Conservation (phyloP, 1,140 invertebrate species). For the Adoxophyes honmai region DNA sequence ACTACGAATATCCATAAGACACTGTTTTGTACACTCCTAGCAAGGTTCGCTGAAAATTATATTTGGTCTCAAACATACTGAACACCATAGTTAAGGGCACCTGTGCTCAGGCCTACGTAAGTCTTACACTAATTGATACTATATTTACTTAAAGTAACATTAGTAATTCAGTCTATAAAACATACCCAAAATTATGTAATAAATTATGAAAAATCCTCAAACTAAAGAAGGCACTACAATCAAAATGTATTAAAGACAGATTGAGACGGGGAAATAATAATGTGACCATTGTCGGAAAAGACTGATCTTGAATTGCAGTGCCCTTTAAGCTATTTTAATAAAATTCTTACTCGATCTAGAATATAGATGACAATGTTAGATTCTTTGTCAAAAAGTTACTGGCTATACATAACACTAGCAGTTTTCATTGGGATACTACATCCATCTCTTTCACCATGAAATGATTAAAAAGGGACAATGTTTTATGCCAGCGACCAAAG, state of each 20-base stretch:
- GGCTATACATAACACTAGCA: too few species aligned
- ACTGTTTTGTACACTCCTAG: neutral
- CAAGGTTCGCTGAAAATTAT: neutral
- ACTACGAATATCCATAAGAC: neutral
- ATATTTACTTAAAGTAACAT: constrained; percentile 6
- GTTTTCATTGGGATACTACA: too few species aligned
- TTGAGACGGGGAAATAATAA: too few species aligned
- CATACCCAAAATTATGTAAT: constrained; percentile 1
- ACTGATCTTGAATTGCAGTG: too few species aligned
- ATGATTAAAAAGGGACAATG: too few species aligned
- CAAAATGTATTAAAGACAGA: too few species aligned
- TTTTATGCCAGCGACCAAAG: too few species aligned
- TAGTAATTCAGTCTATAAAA: constrained; percentile 13
- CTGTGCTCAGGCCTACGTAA: neutral
- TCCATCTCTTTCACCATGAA: too few species aligned
- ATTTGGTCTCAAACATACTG: constrained; percentile 13
- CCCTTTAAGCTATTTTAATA: too few species aligned
- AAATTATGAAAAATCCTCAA: neutral
- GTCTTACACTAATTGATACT: neutral
- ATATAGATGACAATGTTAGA: too few species aligned
- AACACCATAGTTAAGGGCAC: constrained; percentile 5
- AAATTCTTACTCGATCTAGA: too few species aligned
- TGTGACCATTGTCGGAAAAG: neutral
- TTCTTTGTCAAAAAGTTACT: too few species aligned
- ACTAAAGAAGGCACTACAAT: constrained; percentile 6